These are phyloP conservation scores for Venturia canescens DNA, from an alignment of 1,140 invertebrate species.

Conservation along the genomic window DNA sequence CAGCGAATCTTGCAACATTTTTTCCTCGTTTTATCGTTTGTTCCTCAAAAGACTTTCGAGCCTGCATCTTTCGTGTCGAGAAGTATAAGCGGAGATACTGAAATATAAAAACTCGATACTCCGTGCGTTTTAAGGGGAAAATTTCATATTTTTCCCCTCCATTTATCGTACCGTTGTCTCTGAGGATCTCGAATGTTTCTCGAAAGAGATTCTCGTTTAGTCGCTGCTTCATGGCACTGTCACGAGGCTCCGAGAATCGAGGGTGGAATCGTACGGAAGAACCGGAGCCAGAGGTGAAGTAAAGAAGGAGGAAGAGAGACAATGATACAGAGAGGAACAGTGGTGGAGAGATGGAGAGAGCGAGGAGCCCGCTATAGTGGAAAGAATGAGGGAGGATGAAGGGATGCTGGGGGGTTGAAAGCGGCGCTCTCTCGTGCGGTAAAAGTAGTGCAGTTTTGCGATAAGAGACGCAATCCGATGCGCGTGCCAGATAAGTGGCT, in stretches of 20 bases:
- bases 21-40: too few relatives aligned
- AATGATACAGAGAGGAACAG: too few relatives aligned
- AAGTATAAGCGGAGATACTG: background rate
- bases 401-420: conserved; percentile 24
- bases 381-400: conserved; percentile 28
- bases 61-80: background rate
- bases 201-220: conserved; percentile 37
- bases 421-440: conserved; percentile 61
- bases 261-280: background rate
- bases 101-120: background rate
- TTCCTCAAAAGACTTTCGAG: background rate
- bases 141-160: conserved; percentile 8
- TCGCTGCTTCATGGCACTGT: conserved; percentile 11
- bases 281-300: background rate
- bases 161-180: background rate
- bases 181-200: conserved; percentile 29
- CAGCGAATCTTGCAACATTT: too few relatives aligned
- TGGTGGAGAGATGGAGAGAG: background rate
- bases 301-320: background rate
- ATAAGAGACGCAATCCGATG: conserved; percentile 78
- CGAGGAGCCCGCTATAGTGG: background rate
- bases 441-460: conserved; percentile 74
- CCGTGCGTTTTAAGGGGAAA: background rate
- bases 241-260: background rate
- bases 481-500: conserved; percentile 78